Evolutionary conservation across 1,140 invertebrate genomes (phyloP).

Genomic region (roundworm (Caenorhabditis elegans)): DNA sequence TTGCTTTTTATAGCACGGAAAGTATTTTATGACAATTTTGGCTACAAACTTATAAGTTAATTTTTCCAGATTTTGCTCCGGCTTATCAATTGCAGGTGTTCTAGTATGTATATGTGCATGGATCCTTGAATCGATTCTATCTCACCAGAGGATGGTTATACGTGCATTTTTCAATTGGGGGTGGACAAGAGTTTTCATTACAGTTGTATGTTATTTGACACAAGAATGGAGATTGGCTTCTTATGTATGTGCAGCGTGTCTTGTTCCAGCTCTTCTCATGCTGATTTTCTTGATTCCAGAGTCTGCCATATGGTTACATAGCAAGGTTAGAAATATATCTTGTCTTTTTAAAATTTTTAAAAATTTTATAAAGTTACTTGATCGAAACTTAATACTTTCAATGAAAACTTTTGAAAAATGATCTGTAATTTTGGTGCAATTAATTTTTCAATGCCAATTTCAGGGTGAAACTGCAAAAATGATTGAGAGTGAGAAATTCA

Average conservation of each 20-base stretch:
- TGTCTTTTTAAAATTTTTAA: no score
- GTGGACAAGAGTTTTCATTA: constrained; percentile 47
- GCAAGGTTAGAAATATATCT: constrained; percentile 54
- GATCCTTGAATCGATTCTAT: constrained; percentile 58
- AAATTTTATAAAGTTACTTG: no score
- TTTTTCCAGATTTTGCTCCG: constrained; percentile 53
- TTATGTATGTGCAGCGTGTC: constrained; percentile 56
- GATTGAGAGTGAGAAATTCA: constrained; percentile 56
- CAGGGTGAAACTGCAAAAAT: no score
- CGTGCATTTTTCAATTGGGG: constrained; percentile 66
- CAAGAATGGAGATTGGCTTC: constrained; percentile 59
- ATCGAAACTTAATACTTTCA: no score
- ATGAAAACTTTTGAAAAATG: no score
- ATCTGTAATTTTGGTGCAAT: no score
- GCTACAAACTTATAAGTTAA: background rate
- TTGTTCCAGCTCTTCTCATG: constrained; percentile 57
- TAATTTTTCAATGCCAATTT: no score
- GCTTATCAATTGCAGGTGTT: constrained; percentile 58
- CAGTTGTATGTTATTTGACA: constrained; percentile 55
- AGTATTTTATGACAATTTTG: no score
- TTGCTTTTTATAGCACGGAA: no score
- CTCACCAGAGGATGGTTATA: constrained; percentile 60
- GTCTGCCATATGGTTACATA: constrained; percentile 59
- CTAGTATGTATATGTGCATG: constrained; percentile 60
- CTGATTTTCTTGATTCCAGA: constrained; percentile 63